Evolutionary conservation across 2,113 vertebrate species (phyloP), one percentile per base, ranked within the genome.

Genomic region (Onychostruthus taczanowskii): DNA sequence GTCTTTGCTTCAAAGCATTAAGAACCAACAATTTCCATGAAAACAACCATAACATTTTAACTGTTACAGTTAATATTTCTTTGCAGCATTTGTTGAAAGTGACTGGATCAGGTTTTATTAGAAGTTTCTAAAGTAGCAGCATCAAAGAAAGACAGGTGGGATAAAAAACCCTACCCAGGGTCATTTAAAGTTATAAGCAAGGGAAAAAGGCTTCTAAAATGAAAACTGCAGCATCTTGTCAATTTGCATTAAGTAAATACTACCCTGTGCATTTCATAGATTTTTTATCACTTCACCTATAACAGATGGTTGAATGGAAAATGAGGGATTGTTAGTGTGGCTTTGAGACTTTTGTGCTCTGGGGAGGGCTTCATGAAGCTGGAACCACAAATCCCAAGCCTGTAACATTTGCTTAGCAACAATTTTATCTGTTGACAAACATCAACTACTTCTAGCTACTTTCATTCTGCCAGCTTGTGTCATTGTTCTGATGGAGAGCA

Each of bases 351-450:
- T 47, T 16, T 9, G 4, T 62, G 17, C 64, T 63, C 43, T 53
- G 30, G 64, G 33, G n/a, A 78, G 31, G 55, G 24, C 63, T 77
- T 83, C 21, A 47, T 24, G 56, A 55, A 86, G 33, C 50, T 28
- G 7, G 59, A 74, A 66, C 83, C 44, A 41, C 41, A 87, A 90
- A 85, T 68, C 52, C 66, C 46, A 90, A 56, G 41, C 66, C 53
- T 82, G 52, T n/a, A 61, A 84, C 27, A 31, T 59, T 87, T 93
- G 53, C 70, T 82, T 56, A 83, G 78, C 62, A 91, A 85, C 53
- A 89, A 41, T 70, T 84, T 90, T 68, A 83, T 77, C 85, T 94
- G 89, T 78, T 87, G 77, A 78, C 69, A 94, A 94, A 92, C 77
- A 89, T 62, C 41, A 70, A 31, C 43, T 13, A 41, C 39, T 41